Conservation (phyloP, 92 coral and sea anemone genomes). For the Epizoanthus stellaris region DNA sequence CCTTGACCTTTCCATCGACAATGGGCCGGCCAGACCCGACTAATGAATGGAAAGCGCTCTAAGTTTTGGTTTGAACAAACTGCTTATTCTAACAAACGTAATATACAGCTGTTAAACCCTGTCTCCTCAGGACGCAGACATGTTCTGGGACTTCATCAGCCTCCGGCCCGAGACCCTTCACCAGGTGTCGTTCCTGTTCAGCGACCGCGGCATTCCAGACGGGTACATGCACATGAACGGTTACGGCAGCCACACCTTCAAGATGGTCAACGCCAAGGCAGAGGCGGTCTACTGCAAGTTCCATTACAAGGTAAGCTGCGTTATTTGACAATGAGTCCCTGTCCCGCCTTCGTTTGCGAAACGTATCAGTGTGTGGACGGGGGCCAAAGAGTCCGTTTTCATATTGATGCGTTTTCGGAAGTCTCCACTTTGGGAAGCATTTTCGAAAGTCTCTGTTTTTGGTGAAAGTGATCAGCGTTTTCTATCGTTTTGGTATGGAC, state of each 20-base stretch:
- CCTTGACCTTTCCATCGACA: too few species aligned
- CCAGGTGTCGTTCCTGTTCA: constrained; percentile 35
- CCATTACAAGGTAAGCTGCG: constrained; percentile 17
- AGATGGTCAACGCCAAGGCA: constrained; percentile 36
- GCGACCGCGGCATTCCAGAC: constrained; percentile 50
- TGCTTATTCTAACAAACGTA: background rate
- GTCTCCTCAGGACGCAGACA: constrained; percentile 32
- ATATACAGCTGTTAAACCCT: background rate
- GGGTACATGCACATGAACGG: constrained; percentile 55
- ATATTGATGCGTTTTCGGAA: too few species aligned
- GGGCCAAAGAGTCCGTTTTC: too few species aligned
- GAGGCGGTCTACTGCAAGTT: constrained; percentile 52
- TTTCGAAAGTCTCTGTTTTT: too few species aligned
- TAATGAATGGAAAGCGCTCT: background rate
- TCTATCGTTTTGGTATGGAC: too few species aligned
- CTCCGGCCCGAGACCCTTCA: constrained; percentile 41
- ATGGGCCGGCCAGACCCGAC: too few species aligned
- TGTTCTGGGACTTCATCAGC: constrained; percentile 55
- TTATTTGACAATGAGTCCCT: too few species aligned
- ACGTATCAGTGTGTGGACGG: too few species aligned
- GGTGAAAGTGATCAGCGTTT: too few species aligned
- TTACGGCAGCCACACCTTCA: constrained; percentile 46
- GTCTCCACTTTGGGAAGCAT: too few species aligned
- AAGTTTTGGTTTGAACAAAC: too few species aligned
- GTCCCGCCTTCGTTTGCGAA: too few species aligned